Conservation (phyloP, 2,797 vertebrate species). For the Mycteria americana region DNA sequence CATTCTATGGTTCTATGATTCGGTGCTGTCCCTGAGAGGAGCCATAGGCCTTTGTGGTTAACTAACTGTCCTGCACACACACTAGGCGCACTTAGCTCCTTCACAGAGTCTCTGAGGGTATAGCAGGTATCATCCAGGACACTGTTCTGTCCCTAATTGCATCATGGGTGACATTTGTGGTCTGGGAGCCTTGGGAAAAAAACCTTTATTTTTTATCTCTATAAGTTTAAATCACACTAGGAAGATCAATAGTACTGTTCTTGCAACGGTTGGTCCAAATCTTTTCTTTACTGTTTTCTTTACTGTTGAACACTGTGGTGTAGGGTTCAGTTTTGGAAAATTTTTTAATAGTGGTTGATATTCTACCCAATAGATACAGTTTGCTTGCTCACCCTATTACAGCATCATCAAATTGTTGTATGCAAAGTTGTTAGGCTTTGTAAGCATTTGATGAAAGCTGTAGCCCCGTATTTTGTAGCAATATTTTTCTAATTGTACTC, state of each 20-base stretch:
- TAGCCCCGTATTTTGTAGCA: background rate
- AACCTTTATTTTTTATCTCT: background rate
- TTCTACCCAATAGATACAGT: background rate
- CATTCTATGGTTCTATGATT: background rate
- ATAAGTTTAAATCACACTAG: background rate
- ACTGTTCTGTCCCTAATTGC: background rate
- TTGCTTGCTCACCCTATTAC: background rate
- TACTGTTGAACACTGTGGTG: background rate
- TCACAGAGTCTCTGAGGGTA: background rate
- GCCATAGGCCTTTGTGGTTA: background rate
- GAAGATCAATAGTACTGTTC: conserved; percentile 32
- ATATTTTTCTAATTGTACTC: background rate
- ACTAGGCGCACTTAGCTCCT: background rate
- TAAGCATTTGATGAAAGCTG: background rate
- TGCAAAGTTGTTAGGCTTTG: background rate
- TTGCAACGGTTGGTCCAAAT: background rate
- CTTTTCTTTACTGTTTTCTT: background rate
- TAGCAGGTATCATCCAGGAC: background rate
- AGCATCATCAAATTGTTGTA: background rate
- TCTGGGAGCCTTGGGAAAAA: background rate
- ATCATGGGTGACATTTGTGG: background rate
- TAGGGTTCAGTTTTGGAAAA: background rate
- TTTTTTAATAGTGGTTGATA: background rate
- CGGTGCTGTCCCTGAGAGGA: background rate
- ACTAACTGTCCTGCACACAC: background rate